Evolutionary conservation across 1,140 invertebrate species (phyloP), one percentile per base, ranked within the genome.

Genomic region (Eciton burchellii): DNA sequence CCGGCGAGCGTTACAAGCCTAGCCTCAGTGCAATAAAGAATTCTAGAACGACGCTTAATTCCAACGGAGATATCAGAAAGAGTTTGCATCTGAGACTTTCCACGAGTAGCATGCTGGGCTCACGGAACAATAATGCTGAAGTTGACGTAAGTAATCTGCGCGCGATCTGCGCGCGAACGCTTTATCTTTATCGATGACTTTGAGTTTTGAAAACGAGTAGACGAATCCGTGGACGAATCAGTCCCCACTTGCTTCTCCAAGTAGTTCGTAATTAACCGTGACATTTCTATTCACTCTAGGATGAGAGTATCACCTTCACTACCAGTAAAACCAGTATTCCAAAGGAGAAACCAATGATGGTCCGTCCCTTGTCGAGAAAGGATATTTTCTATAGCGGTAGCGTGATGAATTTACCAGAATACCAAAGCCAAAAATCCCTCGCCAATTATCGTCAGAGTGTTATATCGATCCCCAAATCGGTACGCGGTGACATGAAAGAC

Each of bases 381-480:
- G 99, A 99, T 93, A 99, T 99, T 86, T 99, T 99, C 94, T 99
- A 99, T 94, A 98, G 98, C 14, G 99, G 99, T 29, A 98, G 98
- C 35, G 97, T 99, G 8, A 95, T 97, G 41, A 97, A 99, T 94
- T 94, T 99, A 66, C 98, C 97, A 0, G 97, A 99, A 93, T 99
- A 97, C 93, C 97, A 98, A 91, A 98, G 97, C 73, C 98, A 99
- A 92, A 98, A 98, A 87, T 98, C 98, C 9, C 94, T 99, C n/a
- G 96, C 97, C 45, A 97, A 97, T 82, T 98, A 98, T 91, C 95
- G 98, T 49, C 96, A 97, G 88, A 97, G 97, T 59, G 96, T 98
- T n/a, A 94, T 97, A 14, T 97, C 97, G 26, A 91, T 98, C 19
- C 96, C 97, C 0, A 96, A 96, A 89, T 95, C 95, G 88, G 95